These are phyloP conservation scores for Drosophila antonietae DNA, from an alignment of 2,888 invertebrate species.

Conservation along the genomic window DNA sequence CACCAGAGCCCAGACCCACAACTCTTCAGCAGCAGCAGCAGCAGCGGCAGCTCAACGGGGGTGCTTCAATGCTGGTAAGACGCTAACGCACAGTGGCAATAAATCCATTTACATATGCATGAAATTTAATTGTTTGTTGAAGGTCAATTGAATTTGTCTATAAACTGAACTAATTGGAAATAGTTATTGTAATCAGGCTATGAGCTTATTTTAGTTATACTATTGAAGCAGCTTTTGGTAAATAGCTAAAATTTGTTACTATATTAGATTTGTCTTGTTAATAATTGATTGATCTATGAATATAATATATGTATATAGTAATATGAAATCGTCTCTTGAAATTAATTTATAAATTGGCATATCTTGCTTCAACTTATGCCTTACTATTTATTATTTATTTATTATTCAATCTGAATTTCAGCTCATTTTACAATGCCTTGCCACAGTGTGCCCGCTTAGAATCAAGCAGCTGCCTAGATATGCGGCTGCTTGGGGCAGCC, in stretches of 20 bases:
- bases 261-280: no score
- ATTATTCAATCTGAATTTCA: not conserved
- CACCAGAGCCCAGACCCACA: slow-evolving; percentile 45
- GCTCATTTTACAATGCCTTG: not conserved
- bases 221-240: no score
- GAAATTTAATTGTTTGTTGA: not conserved
- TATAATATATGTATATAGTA: no score
- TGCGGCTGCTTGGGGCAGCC: slow-evolving; percentile 61
- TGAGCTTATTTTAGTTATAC: no score
- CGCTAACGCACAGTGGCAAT: slow-evolving; percentile 64
- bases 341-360: no score
- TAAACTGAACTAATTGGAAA: not conserved
- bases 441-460: slow-evolving; percentile 60
- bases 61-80: slow-evolving; percentile 60
- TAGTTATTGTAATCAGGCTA: not conserved
- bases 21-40: slow-evolving; percentile 53
- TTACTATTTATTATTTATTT: no score
- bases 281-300: no score
- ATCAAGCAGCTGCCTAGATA: slow-evolving; percentile 66
- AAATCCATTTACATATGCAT: slow-evolving; percentile 24
- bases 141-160: not conserved
- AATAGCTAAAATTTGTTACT: no score
- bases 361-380: no score
- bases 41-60: slow-evolving; percentile 71
- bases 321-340: no score